phyloP scores from a whole-genome alignment of 2,888 invertebrate species.

The Diplolepis rosae region DNA sequence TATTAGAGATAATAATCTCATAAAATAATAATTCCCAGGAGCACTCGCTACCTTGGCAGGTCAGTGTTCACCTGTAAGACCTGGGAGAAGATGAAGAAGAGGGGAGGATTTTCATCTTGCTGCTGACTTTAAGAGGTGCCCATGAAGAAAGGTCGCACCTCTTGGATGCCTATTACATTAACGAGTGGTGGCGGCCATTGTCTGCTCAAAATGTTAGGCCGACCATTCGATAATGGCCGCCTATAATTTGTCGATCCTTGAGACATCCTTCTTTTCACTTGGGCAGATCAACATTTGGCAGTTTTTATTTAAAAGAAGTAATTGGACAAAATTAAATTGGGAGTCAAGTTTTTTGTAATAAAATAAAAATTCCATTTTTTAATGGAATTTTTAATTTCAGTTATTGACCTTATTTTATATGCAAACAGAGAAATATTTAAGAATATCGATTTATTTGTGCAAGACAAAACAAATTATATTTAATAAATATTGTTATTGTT shows the following conservation, averaged over 20 bases:
- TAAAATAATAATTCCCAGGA: conserved; percentile 68
- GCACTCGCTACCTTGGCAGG: conserved; percentile 32
- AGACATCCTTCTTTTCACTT: conserved; percentile 33
- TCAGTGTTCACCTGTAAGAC: conserved; percentile 33
- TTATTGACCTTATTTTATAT: background rate
- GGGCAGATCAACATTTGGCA: conserved; percentile 17
- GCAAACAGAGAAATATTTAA: too few species aligned
- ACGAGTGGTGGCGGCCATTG: conserved; percentile 70
- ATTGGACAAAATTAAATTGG: background rate
- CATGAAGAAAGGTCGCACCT: conserved; percentile 46
- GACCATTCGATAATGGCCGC: conserved; percentile 66
- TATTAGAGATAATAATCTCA: conserved; percentile 73
- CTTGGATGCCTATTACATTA: conserved; percentile 70
- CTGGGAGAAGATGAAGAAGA: background rate
- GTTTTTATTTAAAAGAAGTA: conserved; percentile 11
- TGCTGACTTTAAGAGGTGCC: conserved; percentile 39
- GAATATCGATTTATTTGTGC: too few species aligned
- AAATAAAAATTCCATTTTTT: background rate
- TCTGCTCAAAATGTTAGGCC: conserved; percentile 64
- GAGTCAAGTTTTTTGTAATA: background rate
- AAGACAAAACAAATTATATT: too few species aligned
- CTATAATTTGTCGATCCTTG: conserved; percentile 62
- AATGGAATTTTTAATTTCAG: background rate
- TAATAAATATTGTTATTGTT: background rate
- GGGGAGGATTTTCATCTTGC: conserved; percentile 46